These are phyloP conservation scores for Oppia nitens DNA, from an alignment of 1,140 invertebrate genomes.

Conservation along the genomic window DNA sequence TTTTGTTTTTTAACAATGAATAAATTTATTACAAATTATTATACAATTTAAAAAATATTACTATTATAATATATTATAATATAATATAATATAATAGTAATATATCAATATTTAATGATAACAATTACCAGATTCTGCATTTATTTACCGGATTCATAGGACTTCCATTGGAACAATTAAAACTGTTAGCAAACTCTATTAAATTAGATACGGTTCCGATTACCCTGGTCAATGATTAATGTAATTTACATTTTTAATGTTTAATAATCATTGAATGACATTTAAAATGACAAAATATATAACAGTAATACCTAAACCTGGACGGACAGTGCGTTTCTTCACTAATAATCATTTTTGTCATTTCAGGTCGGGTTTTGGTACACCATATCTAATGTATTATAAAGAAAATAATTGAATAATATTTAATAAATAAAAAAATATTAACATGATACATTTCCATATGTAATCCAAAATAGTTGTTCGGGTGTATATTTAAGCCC, in stretches of 20 bases:
- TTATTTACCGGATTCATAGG: constrained; percentile 80
- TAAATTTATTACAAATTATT: too few species aligned
- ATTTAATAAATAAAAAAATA: not conserved
- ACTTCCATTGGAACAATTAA: constrained; percentile 45
- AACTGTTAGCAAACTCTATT: constrained; percentile 63
- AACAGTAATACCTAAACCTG: not conserved
- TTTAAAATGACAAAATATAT: too few species aligned
- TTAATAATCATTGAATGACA: too few species aligned
- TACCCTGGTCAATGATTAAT: too few species aligned
- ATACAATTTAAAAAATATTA: too few species aligned
- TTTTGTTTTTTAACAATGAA: too few species aligned
- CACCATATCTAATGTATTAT: not conserved
- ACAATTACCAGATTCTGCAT: constrained; percentile 73
- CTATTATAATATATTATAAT: too few species aligned
- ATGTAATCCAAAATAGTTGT: not conserved
- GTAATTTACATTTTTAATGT: too few species aligned
- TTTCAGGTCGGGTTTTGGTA: not conserved
- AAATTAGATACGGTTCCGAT: constrained; percentile 41
- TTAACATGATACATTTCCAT: not conserved
- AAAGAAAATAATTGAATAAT: not conserved
- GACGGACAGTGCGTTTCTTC: not conserved
- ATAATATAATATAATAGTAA: too few species aligned
- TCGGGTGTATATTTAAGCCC: not conserved
- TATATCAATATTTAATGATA: too few species aligned
- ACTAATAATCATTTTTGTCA: not conserved